Evolutionary conservation across 2,888 invertebrate species (phyloP).

Genomic region (Clanis bilineata): DNA sequence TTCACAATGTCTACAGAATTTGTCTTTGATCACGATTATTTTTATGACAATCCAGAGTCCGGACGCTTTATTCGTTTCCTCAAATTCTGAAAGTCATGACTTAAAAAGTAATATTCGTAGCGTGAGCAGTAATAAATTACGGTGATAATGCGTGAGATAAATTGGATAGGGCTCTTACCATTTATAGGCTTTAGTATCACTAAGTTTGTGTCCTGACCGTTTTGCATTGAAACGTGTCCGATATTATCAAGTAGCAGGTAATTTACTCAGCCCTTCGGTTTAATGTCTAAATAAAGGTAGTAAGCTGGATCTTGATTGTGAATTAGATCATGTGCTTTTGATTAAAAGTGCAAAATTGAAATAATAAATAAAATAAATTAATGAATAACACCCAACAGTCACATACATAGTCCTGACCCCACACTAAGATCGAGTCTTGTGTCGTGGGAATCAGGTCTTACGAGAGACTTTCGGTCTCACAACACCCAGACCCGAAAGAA

Average conservation of each 20-base stretch:
- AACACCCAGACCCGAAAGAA: no score
- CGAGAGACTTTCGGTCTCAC: no score
- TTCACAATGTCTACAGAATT: not conserved
- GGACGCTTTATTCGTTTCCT: not conserved
- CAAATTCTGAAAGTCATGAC: slow-evolving; percentile 13
- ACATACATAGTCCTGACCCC: no score
- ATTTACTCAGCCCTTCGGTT: not conserved
- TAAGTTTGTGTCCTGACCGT: slow-evolving; percentile 23
- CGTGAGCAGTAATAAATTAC: slow-evolving; percentile 32
- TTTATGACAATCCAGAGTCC: not conserved
- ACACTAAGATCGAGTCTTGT: no score
- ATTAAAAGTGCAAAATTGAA: no score
- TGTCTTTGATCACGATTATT: not conserved
- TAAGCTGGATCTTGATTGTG: not conserved
- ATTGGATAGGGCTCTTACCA: slow-evolving; percentile 33
- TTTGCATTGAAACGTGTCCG: not conserved
- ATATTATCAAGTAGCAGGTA: not conserved
- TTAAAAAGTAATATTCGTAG: slow-evolving; percentile 20
- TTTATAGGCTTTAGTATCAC: slow-evolving; percentile 30
- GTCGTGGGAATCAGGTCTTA: no score
- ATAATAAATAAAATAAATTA: no score
- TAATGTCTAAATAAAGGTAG: not conserved
- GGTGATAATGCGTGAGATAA: slow-evolving; percentile 37
- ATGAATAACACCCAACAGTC: no score
- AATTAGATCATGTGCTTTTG: no score